Conservation (phyloP, 2,797 vertebrate genomes). For the Hypotaenidia philippensis region DNA sequence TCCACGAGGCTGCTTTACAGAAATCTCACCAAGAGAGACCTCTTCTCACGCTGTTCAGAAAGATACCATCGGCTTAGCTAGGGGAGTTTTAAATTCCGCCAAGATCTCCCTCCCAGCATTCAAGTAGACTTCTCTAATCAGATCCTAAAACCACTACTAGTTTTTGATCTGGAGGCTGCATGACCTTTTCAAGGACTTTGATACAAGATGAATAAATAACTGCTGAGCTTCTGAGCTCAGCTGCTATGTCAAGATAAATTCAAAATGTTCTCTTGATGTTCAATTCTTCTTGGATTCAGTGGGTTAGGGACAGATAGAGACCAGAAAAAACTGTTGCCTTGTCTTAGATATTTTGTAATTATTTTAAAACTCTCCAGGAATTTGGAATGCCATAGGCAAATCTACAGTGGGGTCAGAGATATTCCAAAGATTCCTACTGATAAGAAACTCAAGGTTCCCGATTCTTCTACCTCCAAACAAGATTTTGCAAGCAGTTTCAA, state of each 20-base stretch:
- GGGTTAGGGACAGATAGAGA: background rate
- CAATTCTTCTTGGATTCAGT: background rate
- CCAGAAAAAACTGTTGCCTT: background rate
- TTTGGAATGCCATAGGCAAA: background rate
- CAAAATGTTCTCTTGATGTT: background rate
- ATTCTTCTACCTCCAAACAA: conserved; percentile 5
- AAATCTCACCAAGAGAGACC: background rate
- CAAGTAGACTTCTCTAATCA: background rate
- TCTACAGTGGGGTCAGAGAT: background rate
- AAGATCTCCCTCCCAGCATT: conserved; percentile 1
- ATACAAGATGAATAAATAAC: conserved; percentile 49
- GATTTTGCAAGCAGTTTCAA: background rate
- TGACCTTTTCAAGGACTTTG: conserved; percentile 43
- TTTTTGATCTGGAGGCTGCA: conserved; percentile 16
- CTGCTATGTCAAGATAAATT: conserved; percentile 49
- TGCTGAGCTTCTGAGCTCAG: conserved; percentile 23
- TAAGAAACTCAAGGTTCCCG: background rate
- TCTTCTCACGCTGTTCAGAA: background rate
- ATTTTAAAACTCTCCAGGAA: background rate
- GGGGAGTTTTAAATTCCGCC: conserved; percentile 10
- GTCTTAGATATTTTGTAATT: background rate
- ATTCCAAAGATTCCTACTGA: background rate
- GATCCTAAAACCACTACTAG: conserved; percentile 24
- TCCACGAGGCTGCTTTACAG: background rate
- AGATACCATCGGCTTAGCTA: background rate